Base-by-base conservation (phyloP, 2,797 vertebrate genomes). In the Chelonia mydas region DNA sequence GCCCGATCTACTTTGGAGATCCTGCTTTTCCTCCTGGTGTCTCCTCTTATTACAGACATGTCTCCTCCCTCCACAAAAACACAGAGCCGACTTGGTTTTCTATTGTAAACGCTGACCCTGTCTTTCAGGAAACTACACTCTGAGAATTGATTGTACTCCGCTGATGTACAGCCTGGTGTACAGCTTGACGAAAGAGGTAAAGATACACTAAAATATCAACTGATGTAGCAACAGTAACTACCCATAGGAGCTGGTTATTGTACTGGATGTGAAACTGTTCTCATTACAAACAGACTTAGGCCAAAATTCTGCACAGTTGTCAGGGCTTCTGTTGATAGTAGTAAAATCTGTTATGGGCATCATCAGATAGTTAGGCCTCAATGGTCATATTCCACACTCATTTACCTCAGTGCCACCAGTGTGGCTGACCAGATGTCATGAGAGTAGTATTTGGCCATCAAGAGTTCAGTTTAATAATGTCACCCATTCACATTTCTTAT, bases 111-210 rank as follows among this genome's bases (percentile, higher is more conserved):
- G 27, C 12, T 94, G 77, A 84, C 50, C 12, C 74, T 96, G 3
- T 90, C 80, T 98, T 97, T 92, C 91, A 99, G 99, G 99, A 78
- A 99, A 99, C 98, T 99, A 99, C 97, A 99, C 99, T 0, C 97
- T 99, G 92, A 98, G 99, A 96, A 98, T 99, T 21, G 99, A 99
- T 96, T 99, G 99, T 96, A 99, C 99, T 6, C 99, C 99, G 0
- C 98, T 99, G 85, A 98, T 99, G 93, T 98, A 99, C 95, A 98
- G 98, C 10, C 95, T 99, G 86, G 99, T 99, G 54, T 99, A 99
- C 77, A 98, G 98, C 88, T 92, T 99, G 96, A 99, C 99, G 28
- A 99, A 99, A 98, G 98, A 99, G 99, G 99, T 99, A 98, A 98
- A 74, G 84, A 13, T 1, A 5, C 45, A 86, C 79, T 21, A 72